Evolutionary conservation across 64 coral and sea anemone genomes (phyloP).

Genomic region (Anthopleura sola): DNA sequence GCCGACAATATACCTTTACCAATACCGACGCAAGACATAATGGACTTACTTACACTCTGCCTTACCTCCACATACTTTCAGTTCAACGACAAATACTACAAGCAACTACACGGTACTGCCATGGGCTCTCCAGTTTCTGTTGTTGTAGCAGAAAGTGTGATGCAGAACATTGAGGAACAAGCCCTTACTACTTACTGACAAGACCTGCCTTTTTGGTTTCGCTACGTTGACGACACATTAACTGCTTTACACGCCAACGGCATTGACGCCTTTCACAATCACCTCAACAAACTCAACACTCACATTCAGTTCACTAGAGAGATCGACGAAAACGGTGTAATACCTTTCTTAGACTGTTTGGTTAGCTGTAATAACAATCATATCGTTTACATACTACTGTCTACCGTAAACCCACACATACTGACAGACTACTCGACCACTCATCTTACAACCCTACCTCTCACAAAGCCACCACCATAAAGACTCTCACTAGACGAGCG

Average conservation of each 20-base stretch:
- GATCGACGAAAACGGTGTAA: slow-evolving; percentile 1
- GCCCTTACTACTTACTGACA: slow-evolving; percentile 18
- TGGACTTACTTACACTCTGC: not conserved
- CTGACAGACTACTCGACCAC: slow-evolving; percentile 50
- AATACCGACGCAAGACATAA: not conserved
- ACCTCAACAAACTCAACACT: not conserved
- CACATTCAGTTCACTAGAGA: slow-evolving; percentile 2
- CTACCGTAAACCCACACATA: slow-evolving; percentile 49
- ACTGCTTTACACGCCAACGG: not conserved
- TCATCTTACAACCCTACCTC: slow-evolving; percentile 61
- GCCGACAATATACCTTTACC: not conserved
- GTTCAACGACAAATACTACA: slow-evolving; percentile 12
- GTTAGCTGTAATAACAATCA: too few species aligned
- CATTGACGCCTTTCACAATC: not conserved
- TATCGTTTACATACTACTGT: slow-evolving; percentile 20
- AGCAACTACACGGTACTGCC: slow-evolving; percentile 41
- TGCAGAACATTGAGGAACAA: slow-evolving; percentile 32
- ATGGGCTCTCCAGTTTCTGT: slow-evolving; percentile 42
- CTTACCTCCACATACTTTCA: not conserved
- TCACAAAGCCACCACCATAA: slow-evolving; percentile 36
- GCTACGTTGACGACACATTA: slow-evolving; percentile 16
- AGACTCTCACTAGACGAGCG: slow-evolving; percentile 41
- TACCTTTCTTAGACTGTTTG: not conserved
- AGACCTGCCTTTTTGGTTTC: not conserved
- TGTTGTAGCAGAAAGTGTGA: too few species aligned